Base-by-base conservation (phyloP, 2,113 vertebrate genomes). In the Cnemophilus loriae region DNA sequence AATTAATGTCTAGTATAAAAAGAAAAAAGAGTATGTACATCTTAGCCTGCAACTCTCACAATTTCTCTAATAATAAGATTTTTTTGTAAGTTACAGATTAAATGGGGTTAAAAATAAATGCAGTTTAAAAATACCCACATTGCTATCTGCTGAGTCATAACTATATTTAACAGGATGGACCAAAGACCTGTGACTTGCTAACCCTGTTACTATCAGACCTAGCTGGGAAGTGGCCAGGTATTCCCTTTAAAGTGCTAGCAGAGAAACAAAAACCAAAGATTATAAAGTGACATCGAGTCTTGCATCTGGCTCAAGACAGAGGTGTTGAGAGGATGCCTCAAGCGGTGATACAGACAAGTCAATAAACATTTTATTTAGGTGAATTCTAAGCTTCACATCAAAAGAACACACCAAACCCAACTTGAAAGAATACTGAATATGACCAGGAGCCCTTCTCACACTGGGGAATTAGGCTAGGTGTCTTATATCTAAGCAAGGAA, bases 81-180 rank as follows among this genome's bases (percentile, higher is more conserved):
- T 63, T 71, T 81, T 71, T 14, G 3, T 46, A 91, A 81, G 2
- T 82, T 79, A 50, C 28, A 73, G 67, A 83, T 61, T 57, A 69
- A 84, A 63, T 27, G 4, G 30, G 7, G 57, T 88, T 87, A 93
- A 95, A 84, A 96, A 94, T 57, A 57, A 55, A 79, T 15, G 22
- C 68, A 39, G 52, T 56, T 92, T 28, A 92, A 90, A 89, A 90
- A 70, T 37, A 92, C 10, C 52, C 56, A 32, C 68, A 88, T 93
- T 70, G 30, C 47, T 77, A 35, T 59, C 61, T 89, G 59, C 78
- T 80, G 71, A 95, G 59, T 96, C 71, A 90, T 37, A 87, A 44
- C 56, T 64, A 55, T 63, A 79, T 90, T 95, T 81, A 86, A 74
- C 10, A 47, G 26, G 55, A 86, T 65, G 23, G 55, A 55, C 83